A percentile compares a stretch with the other conserved stretches of the same genome.
Evolutionary conservation across 2,888 invertebrate genomes (phyloP).

Genomic region (Tanypteryx hageni): DNA sequence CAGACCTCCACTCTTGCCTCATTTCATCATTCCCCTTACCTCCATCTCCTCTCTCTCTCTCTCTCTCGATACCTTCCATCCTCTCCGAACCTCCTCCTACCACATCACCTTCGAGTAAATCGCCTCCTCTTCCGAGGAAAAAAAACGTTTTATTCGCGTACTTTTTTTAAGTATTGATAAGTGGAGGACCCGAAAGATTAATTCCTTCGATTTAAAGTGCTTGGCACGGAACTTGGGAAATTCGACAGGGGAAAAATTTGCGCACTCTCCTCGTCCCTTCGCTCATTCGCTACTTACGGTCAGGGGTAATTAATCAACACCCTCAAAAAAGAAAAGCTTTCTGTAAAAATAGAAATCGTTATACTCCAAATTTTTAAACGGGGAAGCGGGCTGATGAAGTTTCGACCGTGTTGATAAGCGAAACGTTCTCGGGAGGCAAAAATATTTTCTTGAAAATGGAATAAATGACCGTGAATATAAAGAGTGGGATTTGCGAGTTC

Average conservation of each 20-base stretch:
- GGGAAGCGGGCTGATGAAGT: neutral
- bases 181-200: neutral
- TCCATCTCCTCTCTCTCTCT: neutral
- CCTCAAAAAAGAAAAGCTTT: neutral
- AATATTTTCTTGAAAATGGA: too few species aligned
- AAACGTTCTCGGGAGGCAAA: too few species aligned
- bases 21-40: neutral
- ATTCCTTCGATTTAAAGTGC: conserved; percentile 19
- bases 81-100: neutral
- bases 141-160: neutral
- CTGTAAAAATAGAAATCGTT: neutral
- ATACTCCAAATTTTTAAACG: neutral
- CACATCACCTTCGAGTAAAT: neutral
- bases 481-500: too few species aligned
- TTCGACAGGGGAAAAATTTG: conserved; percentile 29
- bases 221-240: conserved; percentile 3
- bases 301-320: conserved; percentile 4
- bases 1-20: neutral
- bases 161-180: conserved; percentile 20
- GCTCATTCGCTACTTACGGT: neutral
- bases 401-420: neutral
- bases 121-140: neutral
- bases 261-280: neutral
- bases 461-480: too few species aligned
- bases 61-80: neutral